Evolutionary conservation across 1,140 invertebrate genomes (phyloP).

Genomic region (Acromyrmex charruanus): DNA sequence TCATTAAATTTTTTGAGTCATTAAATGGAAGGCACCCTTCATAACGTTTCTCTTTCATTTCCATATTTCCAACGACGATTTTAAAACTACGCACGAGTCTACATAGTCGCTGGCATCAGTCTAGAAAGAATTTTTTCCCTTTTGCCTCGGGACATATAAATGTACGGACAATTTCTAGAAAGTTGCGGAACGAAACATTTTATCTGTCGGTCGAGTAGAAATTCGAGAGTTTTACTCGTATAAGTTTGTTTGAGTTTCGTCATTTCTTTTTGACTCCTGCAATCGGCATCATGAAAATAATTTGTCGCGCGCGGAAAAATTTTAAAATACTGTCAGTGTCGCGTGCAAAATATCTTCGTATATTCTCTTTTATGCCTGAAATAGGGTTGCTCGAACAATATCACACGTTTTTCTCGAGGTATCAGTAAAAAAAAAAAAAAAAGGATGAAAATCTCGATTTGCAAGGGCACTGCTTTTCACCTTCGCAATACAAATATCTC

Average conservation of each 20-base stretch:
- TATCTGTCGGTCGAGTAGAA: conserved; percentile 23
- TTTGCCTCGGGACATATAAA: conserved; percentile 13
- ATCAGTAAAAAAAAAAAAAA: conserved; percentile 2
- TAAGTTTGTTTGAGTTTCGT: conserved; percentile 1
- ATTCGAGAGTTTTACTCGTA: conserved; percentile 12
- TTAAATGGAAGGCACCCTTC: neutral
- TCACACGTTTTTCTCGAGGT: neutral
- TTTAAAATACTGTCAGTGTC: conserved; percentile 8
- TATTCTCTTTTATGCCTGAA: neutral
- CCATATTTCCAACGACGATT: conserved; percentile 36
- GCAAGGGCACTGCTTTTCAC: conserved; percentile 29
- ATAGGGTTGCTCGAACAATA: neutral
- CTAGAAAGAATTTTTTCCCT: conserved; percentile 36
- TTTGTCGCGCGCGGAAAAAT: conserved; percentile 3
- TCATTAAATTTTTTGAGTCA: no score
- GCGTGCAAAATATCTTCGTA: neutral
- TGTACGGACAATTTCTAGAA: conserved; percentile 23
- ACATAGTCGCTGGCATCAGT: conserved; percentile 1
- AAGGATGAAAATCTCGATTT: conserved; percentile 1
- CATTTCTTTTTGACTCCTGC: neutral
- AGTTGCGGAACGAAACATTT: conserved; percentile 24
- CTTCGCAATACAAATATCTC: conserved; percentile 26
- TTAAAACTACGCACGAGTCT: conserved; percentile 23
- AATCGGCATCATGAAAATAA: conserved; percentile 14
- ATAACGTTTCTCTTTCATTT: conserved; percentile 1